Evolutionary conservation across 2,797 vertebrate species (phyloP).

Genomic region (Menidia menidia): DNA sequence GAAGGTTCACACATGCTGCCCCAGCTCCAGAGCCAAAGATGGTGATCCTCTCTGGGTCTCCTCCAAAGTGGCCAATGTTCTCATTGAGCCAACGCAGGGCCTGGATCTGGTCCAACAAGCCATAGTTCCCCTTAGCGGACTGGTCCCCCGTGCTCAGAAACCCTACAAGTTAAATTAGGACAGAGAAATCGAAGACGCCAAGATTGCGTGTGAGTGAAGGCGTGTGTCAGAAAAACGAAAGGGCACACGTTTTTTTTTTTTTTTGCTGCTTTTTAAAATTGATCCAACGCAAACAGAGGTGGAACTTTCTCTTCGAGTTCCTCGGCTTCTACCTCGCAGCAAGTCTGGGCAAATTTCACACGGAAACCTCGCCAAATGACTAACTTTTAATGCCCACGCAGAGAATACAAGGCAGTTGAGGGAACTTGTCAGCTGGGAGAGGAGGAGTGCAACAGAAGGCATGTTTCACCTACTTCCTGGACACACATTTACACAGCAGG

Average conservation of each 20-base stretch:
- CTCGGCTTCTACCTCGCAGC: slow-evolving; percentile 47
- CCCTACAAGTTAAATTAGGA: slow-evolving; percentile 83
- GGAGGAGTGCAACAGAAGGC: slow-evolving; percentile 69
- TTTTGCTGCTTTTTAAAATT: neutral
- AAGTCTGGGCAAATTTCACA: slow-evolving; percentile 60
- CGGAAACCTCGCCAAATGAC: slow-evolving; percentile 63
- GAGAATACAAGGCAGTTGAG: slow-evolving; percentile 61
- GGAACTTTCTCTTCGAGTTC: slow-evolving; percentile 57
- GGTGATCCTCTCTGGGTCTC: slow-evolving; percentile 96
- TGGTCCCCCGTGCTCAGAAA: slow-evolving; percentile 98
- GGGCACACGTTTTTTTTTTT: slow-evolving; percentile 9
- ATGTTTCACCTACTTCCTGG: slow-evolving; percentile 70
- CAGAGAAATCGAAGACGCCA: slow-evolving; percentile 35
- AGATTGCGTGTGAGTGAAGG: slow-evolving; percentile 36
- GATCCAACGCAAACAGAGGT: slow-evolving; percentile 48
- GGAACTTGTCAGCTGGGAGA: slow-evolving; percentile 58
- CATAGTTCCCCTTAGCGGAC: slow-evolving; percentile 98
- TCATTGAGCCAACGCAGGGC: slow-evolving; percentile 98
- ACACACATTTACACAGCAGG: slow-evolving; percentile 65
- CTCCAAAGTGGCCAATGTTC: slow-evolving; percentile 97
- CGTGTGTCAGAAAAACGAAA: slow-evolving; percentile 29
- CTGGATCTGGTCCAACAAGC: slow-evolving; percentile 97
- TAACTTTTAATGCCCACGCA: slow-evolving; percentile 65
- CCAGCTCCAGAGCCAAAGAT: slow-evolving; percentile 99
- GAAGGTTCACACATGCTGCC: slow-evolving; percentile 97